These are phyloP conservation scores for Apamea anceps DNA, from an alignment of 2,888 invertebrate genomes.

Conservation along the genomic window DNA sequence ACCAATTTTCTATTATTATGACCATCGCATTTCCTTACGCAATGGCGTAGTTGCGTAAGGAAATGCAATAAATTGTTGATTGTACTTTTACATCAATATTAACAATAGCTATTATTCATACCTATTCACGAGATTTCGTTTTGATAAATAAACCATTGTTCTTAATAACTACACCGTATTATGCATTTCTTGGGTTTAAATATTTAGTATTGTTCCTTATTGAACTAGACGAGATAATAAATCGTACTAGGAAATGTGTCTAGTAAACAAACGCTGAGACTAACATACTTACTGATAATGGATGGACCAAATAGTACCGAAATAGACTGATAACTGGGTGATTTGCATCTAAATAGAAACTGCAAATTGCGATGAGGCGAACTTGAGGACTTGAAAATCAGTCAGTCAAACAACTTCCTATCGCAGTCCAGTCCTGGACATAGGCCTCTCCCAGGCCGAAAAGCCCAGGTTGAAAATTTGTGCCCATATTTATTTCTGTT, in stretches of 20 bases:
- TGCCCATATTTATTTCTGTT: too few species aligned
- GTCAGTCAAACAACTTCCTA: background rate
- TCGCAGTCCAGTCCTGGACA: background rate
- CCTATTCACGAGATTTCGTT: background rate
- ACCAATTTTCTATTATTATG: background rate
- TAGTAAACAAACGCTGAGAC: background rate
- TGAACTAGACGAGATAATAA: background rate
- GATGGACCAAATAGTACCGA: slow-evolving; percentile 18
- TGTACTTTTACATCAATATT: slow-evolving; percentile 38
- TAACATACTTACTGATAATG: slow-evolving; percentile 4
- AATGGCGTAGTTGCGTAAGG: background rate
- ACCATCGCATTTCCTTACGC: too few species aligned
- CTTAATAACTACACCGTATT: slow-evolving; percentile 1
- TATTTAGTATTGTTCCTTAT: slow-evolving; percentile 22
- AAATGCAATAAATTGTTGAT: slow-evolving; percentile 14
- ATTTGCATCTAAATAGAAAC: background rate
- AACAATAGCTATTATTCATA: slow-evolving; percentile 36
- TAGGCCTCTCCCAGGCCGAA: background rate
- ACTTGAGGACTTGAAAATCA: background rate
- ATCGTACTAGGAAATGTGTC: background rate
- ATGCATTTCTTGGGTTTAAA: slow-evolving; percentile 5
- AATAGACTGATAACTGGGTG: slow-evolving; percentile 16
- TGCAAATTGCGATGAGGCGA: background rate
- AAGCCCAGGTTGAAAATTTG: background rate
- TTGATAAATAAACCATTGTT: slow-evolving; percentile 45